Percentiles rank a stretch among this genome's conserved stretches.
Conservation (phyloP, 2,113 vertebrate genomes). For the Anhinga rufa region DNA sequence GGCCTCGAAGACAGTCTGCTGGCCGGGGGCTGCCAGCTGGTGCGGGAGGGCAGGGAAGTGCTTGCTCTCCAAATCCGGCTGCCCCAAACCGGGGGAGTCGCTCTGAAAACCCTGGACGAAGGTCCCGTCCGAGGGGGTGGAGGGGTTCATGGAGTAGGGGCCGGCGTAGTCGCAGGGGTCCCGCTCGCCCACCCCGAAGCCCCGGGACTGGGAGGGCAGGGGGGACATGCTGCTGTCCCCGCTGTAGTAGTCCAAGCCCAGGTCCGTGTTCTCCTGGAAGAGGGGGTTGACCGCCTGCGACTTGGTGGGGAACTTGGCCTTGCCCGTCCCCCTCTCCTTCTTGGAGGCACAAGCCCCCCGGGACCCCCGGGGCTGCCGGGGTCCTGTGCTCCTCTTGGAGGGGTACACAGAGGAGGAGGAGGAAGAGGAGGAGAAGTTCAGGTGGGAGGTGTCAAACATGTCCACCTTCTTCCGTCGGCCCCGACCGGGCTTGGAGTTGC, state of each 20-base stretch:
- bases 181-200: conserved; percentile 81
- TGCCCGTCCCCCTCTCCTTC: conserved; percentile 85
- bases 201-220: conserved; percentile 86
- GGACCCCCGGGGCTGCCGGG: conserved; percentile 84
- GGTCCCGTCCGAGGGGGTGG: conserved; percentile 93
- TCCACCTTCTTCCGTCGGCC: conserved; percentile 94
- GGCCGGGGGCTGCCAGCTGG: conserved; percentile 72
- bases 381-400: conserved; percentile 83
- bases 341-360: conserved; percentile 86
- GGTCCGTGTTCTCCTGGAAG: conserved; percentile 87
- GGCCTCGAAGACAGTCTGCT: conserved; percentile 73
- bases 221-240: conserved; percentile 97
- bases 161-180: conserved; percentile 95
- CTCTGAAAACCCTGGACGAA: conserved; percentile 91
- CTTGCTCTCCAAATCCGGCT: conserved; percentile 80
- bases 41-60: conserved; percentile 81
- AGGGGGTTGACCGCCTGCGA: conserved; percentile 79
- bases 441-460: conserved; percentile 80
- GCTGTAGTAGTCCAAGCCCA: conserved; percentile 94
- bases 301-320: conserved; percentile 82
- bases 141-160: conserved; percentile 94
- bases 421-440: conserved; percentile 83
- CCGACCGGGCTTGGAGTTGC: conserved; percentile 88
- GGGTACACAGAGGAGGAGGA: conserved; percentile 87
- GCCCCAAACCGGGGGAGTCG: conserved; percentile 89